These are phyloP conservation scores for Sapayoa aenigma DNA, from an alignment of 2,113 vertebrate genomes.

Conservation along the genomic window DNA sequence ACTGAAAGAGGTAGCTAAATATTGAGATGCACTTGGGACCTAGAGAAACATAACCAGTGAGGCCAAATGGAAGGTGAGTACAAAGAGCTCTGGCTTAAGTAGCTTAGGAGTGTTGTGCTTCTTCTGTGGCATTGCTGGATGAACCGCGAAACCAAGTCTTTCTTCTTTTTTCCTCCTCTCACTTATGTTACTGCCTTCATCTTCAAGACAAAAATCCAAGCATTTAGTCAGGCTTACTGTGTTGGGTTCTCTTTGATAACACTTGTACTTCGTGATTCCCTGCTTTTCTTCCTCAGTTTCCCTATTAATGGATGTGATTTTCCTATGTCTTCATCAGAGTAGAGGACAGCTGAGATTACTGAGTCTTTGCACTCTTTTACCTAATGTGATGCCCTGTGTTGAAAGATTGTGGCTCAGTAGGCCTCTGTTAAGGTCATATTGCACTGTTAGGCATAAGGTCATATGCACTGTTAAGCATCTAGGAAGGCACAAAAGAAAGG, in stretches of 20 bases:
- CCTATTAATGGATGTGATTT: background rate
- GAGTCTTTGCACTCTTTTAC: background rate
- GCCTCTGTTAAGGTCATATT: background rate
- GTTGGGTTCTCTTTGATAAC: background rate
- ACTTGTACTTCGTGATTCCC: background rate
- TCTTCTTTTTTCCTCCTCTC: background rate
- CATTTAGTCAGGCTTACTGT: background rate
- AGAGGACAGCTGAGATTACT: background rate
- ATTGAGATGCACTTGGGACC: background rate
- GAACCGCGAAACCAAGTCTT: background rate
- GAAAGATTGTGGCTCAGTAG: background rate
- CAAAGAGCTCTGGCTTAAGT: background rate
- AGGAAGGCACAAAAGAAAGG: background rate
- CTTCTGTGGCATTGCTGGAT: background rate
- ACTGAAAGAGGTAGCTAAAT: background rate
- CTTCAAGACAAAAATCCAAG: background rate
- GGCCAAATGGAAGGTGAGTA: background rate
- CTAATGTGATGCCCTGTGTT: background rate
- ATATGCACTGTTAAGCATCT: background rate
- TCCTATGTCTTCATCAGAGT: background rate
- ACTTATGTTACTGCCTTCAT: background rate
- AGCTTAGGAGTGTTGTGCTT: background rate
- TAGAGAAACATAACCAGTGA: background rate
- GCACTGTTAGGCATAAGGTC: background rate
- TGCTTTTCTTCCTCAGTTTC: background rate